phyloP scores from a whole-genome alignment of 2,888 invertebrate species.

The Rhodophaea formosa region DNA sequence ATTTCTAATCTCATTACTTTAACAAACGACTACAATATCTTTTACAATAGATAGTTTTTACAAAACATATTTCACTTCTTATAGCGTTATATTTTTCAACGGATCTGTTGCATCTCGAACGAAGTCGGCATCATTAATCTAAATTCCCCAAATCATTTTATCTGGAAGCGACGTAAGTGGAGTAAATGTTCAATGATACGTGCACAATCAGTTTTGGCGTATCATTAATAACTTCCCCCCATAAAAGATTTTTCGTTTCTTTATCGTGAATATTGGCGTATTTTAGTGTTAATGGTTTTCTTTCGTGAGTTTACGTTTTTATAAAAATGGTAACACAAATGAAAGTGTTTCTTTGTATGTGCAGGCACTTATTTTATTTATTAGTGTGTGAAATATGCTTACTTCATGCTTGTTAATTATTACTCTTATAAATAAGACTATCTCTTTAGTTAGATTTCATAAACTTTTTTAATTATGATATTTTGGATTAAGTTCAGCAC shows the following conservation, averaged over 20 bases:
- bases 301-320: background rate
- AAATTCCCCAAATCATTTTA: conserved; percentile 44
- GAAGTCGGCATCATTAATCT: conserved; percentile 55
- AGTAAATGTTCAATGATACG: conserved; percentile 42
- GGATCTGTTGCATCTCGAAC: conserved; percentile 10
- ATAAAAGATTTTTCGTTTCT: conserved; percentile 22
- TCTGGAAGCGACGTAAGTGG: conserved; percentile 48
- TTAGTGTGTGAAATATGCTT: background rate
- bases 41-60: no score
- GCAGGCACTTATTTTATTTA: background rate
- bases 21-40: no score
- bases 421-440: background rate
- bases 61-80: background rate
- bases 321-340: background rate
- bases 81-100: background rate
- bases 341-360: background rate
- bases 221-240: conserved; percentile 45
- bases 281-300: conserved; percentile 8
- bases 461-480: no score
- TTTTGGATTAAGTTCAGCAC: no score
- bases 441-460: no score
- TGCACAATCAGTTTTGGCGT: conserved; percentile 26
- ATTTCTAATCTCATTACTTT: no score
- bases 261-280: conserved; percentile 2
- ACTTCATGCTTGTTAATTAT: background rate